Evolutionary conservation across 2,113 vertebrate genomes (phyloP), one percentile per base, ranked within the genome.

Genomic region (Orycteropus afer): DNA sequence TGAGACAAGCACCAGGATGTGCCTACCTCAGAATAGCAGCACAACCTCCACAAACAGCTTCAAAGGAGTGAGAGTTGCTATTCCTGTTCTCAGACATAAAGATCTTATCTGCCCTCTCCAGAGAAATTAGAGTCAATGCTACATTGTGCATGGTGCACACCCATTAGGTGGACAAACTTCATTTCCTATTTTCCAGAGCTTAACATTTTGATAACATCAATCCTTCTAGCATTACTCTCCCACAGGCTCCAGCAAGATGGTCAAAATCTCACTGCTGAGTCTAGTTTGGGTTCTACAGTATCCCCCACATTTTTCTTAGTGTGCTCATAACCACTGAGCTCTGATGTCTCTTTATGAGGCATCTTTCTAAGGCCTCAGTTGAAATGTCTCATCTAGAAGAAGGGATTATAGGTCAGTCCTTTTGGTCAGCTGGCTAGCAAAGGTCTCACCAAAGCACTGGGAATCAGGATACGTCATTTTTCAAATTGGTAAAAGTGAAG

Each of bases 141-240:
- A 15, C 15, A 51, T 51, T 5, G 91, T 80, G 23, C 45, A 22
- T 45, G 45, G 45, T 92, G 14, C 3, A 63, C 15, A 59, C 17
- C 11, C 20, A 69, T 0, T 73, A 42, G 17, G 27, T 88, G 8
- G 29, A 29, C 59, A 96, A 59, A 81, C 23, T 91, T 96, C 20
- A 53, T 87, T 79, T 90, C 8, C 73, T 73, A 71, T 34, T 95
- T 89, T 55, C 42, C 53, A 74, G 27, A 85, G 47, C 37, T 94
- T 71, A 90, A 40, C 87, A 42, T 85, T 80, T 80, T 45, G 18
- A 82, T 74, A 25, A 42, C 15, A 71, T 73, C n/a, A 74, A 59
- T 73, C 11, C n/a, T 85, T 49, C 49, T 76, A 65, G 32, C 74
- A 49, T 92, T 90, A 53, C 32, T 34, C 34, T 89, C 74, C 6